phyloP scores from a whole-genome alignment of 2,888 invertebrate species.

The Lagria hirta region DNA sequence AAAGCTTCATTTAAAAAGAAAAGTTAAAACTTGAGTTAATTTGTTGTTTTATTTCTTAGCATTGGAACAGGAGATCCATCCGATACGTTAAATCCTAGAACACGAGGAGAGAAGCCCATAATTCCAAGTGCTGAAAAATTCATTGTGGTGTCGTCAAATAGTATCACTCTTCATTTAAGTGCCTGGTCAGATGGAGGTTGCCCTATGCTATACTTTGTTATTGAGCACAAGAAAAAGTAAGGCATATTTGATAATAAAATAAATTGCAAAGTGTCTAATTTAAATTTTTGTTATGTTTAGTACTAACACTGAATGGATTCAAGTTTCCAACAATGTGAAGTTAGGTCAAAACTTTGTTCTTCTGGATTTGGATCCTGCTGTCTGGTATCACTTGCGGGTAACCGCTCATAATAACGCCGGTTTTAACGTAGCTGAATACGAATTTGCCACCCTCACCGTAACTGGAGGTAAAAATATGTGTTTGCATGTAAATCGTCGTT shows the following conservation, averaged over 20 bases:
- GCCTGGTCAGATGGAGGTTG: constrained; percentile 96
- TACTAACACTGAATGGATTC: constrained; percentile 87
- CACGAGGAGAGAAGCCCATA: constrained; percentile 91
- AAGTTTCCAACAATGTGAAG: constrained; percentile 91
- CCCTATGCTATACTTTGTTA: constrained; percentile 92
- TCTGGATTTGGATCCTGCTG: constrained; percentile 88
- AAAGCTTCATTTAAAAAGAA: constrained; percentile 1
- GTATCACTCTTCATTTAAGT: constrained; percentile 86
- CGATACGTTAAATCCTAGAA: constrained; percentile 84
- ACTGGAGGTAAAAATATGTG: constrained; percentile 76
- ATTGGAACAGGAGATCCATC: constrained; percentile 92
- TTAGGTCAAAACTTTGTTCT: constrained; percentile 89
- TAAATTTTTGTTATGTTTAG: constrained; percentile 51
- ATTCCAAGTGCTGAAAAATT: constrained; percentile 88
- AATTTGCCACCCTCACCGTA: constrained; percentile 91
- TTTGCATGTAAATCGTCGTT: constrained; percentile 10
- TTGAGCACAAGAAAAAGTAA: constrained; percentile 92
- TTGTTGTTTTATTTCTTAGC: constrained; percentile 53
- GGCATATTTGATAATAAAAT: constrained; percentile 30
- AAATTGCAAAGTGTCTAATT: not conserved
- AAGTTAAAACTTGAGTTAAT: constrained; percentile 1
- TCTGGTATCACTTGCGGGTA: constrained; percentile 89
- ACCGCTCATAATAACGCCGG: constrained; percentile 96
- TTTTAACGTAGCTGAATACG: constrained; percentile 91
- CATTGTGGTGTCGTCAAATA: constrained; percentile 90